A percentile compares a stretch with the other conserved stretches of the same genome.
Conservation (phyloP, 2,888 invertebrate genomes). For the Eilema depressum region DNA sequence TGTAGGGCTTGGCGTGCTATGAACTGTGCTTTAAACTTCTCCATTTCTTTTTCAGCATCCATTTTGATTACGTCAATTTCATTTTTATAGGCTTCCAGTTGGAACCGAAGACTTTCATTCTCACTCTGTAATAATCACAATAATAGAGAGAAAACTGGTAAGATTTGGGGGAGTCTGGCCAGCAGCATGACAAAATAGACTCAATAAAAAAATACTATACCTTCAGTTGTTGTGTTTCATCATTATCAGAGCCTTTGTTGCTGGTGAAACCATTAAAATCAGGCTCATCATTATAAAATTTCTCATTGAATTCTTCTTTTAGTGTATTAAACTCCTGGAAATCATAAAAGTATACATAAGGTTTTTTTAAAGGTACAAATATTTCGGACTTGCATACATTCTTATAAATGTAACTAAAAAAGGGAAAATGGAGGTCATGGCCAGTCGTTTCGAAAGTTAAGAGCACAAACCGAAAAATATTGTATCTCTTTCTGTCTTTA, state of each 20-base stretch:
- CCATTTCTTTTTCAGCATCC: slow-evolving; percentile 92
- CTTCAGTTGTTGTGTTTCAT: slow-evolving; percentile 72
- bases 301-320: slow-evolving; percentile 82
- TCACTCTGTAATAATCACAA: slow-evolving; percentile 88
- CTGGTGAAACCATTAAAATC: slow-evolving; percentile 68
- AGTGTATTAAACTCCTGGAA: slow-evolving; percentile 79
- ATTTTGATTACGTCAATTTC: slow-evolving; percentile 95
- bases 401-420: not conserved
- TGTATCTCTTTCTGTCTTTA: too few relatives aligned
- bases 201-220: slow-evolving; percentile 54
- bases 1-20: slow-evolving; percentile 87
- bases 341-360: not conserved
- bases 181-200: too few relatives aligned
- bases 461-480: not conserved
- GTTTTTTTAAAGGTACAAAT: not conserved
- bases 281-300: slow-evolving; percentile 72
- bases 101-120: slow-evolving; percentile 96
- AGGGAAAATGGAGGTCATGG: not conserved
- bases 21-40: slow-evolving; percentile 94
- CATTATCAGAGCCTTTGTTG: slow-evolving; percentile 57
- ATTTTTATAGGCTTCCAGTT: slow-evolving; percentile 97
- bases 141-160: too few relatives aligned
- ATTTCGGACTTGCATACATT: not conserved
- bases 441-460: not conserved
- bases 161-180: too few relatives aligned